Conservation (phyloP, 2,797 vertebrate genomes). For the Tapera naevia region DNA sequence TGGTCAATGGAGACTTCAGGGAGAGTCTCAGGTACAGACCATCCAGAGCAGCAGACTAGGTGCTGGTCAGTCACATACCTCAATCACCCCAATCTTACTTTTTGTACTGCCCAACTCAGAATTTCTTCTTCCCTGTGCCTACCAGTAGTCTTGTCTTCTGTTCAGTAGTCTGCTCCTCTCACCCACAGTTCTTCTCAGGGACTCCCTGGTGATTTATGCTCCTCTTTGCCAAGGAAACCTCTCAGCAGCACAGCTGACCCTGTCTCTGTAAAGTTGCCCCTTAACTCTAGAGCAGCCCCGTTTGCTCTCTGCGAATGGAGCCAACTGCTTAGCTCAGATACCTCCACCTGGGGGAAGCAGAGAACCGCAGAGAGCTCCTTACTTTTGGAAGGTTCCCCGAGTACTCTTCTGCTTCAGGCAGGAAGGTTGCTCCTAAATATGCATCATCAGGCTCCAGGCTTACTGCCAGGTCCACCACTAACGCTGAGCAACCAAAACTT, state of each 20-base stretch:
- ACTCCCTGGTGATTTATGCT: neutral
- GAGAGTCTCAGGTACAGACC: neutral
- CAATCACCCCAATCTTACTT: neutral
- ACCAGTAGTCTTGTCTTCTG: neutral
- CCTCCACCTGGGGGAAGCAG: conserved; percentile 46
- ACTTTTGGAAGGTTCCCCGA: neutral
- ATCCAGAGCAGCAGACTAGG: neutral
- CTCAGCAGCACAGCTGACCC: neutral
- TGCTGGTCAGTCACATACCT: neutral
- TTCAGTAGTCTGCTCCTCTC: neutral
- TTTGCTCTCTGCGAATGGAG: neutral
- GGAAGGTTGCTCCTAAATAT: neutral
- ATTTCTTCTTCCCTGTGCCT: neutral
- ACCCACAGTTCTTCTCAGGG: fast-evolving
- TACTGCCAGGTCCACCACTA: neutral
- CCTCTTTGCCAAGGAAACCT: neutral
- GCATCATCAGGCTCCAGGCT: neutral
- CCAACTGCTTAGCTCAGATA: neutral
- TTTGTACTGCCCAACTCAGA: neutral
- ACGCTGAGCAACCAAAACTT: neutral
- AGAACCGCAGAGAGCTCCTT: conserved; percentile 12
- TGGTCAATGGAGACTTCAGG: neutral
- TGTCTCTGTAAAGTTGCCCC: neutral
- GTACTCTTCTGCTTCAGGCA: neutral
- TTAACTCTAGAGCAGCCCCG: neutral